These are phyloP conservation scores for Myopa testacea DNA, from an alignment of 2,888 invertebrate genomes.

Conservation along the genomic window DNA sequence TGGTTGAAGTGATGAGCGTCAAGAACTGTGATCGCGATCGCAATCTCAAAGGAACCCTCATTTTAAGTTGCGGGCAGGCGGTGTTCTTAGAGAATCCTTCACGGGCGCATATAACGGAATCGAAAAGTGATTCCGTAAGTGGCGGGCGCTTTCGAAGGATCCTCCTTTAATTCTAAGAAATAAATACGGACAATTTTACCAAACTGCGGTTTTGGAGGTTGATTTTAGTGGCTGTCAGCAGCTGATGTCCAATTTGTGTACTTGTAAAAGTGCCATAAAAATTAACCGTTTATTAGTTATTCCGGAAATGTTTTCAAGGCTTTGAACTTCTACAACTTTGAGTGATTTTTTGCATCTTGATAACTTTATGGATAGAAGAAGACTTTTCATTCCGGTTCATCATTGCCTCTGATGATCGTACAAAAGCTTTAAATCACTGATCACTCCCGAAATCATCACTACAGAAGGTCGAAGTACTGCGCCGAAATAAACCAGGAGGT, in stretches of 20 bases:
- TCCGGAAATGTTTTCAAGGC: no score
- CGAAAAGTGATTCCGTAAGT: slow-evolving; percentile 4
- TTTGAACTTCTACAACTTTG: no score
- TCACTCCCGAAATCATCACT: no score
- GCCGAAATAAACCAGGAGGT: not conserved
- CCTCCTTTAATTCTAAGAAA: slow-evolving; percentile 6
- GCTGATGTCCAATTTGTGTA: not conserved
- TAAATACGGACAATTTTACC: not conserved
- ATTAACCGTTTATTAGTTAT: not conserved
- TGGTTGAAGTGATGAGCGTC: not conserved
- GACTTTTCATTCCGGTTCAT: no score
- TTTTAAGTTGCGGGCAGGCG: slow-evolving; percentile 18
- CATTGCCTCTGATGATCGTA: no score
- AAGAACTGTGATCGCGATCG: not conserved
- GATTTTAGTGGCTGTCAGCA: not conserved
- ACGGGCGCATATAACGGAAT: slow-evolving; percentile 21
- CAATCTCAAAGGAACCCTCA: slow-evolving; percentile 34
- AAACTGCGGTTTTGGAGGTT: not conserved
- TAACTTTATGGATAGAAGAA: no score
- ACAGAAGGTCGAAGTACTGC: not conserved
- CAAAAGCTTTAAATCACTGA: no score
- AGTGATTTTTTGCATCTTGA: no score
- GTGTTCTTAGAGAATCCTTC: slow-evolving; percentile 10
- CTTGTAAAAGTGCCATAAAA: not conserved
- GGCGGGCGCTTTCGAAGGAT: not conserved